Conservation (phyloP, 2,888 invertebrate species). For the Shargacucullia verbasci region DNA sequence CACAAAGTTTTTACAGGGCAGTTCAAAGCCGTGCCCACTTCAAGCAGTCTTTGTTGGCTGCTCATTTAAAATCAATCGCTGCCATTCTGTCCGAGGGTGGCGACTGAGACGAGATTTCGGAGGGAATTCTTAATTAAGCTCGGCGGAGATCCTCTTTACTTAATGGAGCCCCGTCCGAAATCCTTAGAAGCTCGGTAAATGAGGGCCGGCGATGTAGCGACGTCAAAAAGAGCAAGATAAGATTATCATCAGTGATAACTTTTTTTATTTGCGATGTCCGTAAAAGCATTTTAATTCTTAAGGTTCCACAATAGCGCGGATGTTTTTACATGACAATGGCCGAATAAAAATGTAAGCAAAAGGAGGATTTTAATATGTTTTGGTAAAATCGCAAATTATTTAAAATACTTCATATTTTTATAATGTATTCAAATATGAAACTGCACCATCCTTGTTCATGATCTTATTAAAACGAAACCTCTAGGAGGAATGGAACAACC, state of each 20-base stretch:
- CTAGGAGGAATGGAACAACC: constrained; percentile 19
- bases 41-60: constrained; percentile 75
- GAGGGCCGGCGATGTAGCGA: constrained; percentile 69
- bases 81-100: constrained; percentile 79
- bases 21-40: constrained; percentile 71
- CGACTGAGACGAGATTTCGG: constrained; percentile 80
- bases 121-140: constrained; percentile 88
- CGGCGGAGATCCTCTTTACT: constrained; percentile 82
- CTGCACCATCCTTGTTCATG: constrained; percentile 18
- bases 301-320: constrained; percentile 22
- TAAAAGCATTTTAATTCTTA: constrained; percentile 58
- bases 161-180: constrained; percentile 83
- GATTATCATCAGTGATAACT: constrained; percentile 71
- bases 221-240: constrained; percentile 73
- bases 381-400: constrained; percentile 41
- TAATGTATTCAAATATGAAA: constrained; percentile 50
- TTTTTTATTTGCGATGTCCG: constrained; percentile 68
- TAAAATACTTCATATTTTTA: constrained; percentile 38
- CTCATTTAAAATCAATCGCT: constrained; percentile 88
- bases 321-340: constrained; percentile 33
- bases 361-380: constrained; percentile 25
- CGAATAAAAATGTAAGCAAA: constrained; percentile 11
- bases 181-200: constrained; percentile 79
- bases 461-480: constrained; percentile 45
- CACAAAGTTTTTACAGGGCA: constrained; percentile 76